A percentile compares a stretch with the other conserved stretches of the same genome.
Conservation (phyloP, 2,888 invertebrate species). For the Trissonchulus latispiculum region DNA sequence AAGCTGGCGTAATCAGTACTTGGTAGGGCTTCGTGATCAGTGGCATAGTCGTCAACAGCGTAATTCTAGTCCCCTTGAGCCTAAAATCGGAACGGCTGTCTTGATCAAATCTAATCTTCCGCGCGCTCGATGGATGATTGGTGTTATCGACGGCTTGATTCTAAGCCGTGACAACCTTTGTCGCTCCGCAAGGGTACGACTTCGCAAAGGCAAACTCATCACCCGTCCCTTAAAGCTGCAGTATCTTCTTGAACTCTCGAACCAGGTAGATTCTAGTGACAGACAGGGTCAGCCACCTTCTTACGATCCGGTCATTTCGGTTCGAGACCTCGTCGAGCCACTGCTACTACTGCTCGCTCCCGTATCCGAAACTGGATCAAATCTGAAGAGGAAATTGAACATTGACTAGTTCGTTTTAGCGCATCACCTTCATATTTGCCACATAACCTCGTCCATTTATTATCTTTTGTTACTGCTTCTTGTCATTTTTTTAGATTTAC, state of each 20-base stretch:
- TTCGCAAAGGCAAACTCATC: background rate
- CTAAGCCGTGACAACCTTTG: background rate
- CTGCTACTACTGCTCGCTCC: no score
- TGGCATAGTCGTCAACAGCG: constrained; percentile 22
- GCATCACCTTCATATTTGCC: no score
- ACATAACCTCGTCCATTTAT: no score
- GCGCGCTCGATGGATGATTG: constrained; percentile 10
- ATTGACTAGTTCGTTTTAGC: no score
- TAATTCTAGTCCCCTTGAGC: background rate
- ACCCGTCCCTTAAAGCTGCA: constrained; percentile 10
- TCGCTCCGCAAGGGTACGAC: constrained; percentile 9
- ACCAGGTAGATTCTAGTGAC: no score
- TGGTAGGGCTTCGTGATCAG: constrained; percentile 12
- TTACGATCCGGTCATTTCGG: no score
- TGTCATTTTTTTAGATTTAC: no score
- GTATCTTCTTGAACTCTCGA: constrained; percentile 4
- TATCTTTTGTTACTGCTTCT: no score
- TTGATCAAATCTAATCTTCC: constrained; percentile 14
- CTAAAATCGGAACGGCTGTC: constrained; percentile 11
- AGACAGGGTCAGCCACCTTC: no score
- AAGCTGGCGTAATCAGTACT: constrained; percentile 8
- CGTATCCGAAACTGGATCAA: no score
- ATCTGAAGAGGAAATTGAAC: no score
- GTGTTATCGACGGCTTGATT: background rate
- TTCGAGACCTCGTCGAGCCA: no score